Percentiles rank a stretch among this genome's conserved stretches.
Conservation (phyloP, 2,888 invertebrate genomes). For the Dicyrtomina minuta region DNA sequence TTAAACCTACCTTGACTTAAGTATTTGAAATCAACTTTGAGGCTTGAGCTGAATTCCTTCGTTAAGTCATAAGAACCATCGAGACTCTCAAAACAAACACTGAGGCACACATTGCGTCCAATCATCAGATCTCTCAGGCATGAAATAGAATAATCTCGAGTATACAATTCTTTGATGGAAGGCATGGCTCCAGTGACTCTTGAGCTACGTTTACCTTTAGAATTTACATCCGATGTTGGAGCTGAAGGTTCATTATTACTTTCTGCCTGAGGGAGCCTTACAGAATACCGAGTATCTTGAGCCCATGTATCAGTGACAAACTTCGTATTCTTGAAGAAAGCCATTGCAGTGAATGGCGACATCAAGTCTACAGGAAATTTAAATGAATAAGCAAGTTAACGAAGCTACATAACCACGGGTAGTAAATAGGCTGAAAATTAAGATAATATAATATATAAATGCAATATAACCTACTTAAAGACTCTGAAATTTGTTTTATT, state of each 20-base stretch:
- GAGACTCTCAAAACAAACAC: not conserved
- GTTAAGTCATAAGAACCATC: conserved; percentile 5
- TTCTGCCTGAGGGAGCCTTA: not conserved
- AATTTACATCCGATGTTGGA: not conserved
- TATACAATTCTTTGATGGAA: not conserved
- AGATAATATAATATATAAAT: too few species aligned
- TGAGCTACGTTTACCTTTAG: not conserved
- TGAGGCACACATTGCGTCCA: not conserved
- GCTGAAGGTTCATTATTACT: too few species aligned
- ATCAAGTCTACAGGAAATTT: not conserved
- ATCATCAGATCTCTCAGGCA: conserved; percentile 3
- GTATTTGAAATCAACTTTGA: not conserved
- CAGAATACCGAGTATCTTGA: not conserved
- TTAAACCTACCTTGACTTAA: conserved; percentile 1
- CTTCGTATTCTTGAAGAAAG: not conserved
- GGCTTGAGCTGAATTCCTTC: not conserved
- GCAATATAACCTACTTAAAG: not conserved
- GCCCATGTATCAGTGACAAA: not conserved
- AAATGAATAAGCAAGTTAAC: too few species aligned
- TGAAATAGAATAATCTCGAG: not conserved
- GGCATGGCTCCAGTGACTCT: not conserved
- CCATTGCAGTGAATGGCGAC: not conserved
- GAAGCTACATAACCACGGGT: too few species aligned
- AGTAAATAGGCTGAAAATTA: too few species aligned
- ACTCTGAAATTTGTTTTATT: not conserved